Base-by-base conservation (phyloP, 2,888 invertebrate genomes). In the Brachynemurus nebulosus region DNA sequence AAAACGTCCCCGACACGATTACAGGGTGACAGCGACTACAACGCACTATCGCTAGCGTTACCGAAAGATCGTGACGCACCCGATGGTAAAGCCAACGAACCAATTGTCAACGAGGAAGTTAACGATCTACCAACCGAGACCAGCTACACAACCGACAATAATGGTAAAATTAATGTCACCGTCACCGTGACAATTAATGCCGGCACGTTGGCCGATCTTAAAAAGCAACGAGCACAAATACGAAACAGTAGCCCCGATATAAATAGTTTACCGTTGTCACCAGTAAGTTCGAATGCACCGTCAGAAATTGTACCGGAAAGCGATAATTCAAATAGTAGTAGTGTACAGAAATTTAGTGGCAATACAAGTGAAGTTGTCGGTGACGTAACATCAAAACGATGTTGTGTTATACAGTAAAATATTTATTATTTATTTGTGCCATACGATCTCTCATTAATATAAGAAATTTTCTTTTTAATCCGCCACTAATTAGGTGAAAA, bases 81-180 rank as follows among this genome's bases (percentile, higher is more conserved):
- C 3, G 86, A 86, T 58, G 86, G 86, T 18, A 84, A 83, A 61
- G 86, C 86, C 64, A 78, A 83, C 61, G 84, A 85, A 56, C 72
- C 74, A 16, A 69, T 73, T 58, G 66, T 74, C 54, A 68, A 68
- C 41, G 67, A 62, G 46, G 61, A 70, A 40, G 60, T 74, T 57
- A 72, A 76, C 63, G 73, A 73, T 63, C 67, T 67, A 62, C 69
- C 54, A 48, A 59, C 56, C 67, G 72, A 69, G 67, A 61, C 55
- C 49, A 60, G 59, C 36, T 78, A 80, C 67, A 74, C 77, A 53
- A 76, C 80, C 53, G 78, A 79, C 65, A 74, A 82, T 68, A 86
- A 86, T 71, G 86, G 85, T 63, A 88, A 86, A 72, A 86, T 83
- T 69, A 85, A 83, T 73, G 85, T 86, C 63, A 84, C 85, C 63